These are phyloP conservation scores for Tetragonisca angustula DNA, from an alignment of 2,888 invertebrate species.

Conservation along the genomic window DNA sequence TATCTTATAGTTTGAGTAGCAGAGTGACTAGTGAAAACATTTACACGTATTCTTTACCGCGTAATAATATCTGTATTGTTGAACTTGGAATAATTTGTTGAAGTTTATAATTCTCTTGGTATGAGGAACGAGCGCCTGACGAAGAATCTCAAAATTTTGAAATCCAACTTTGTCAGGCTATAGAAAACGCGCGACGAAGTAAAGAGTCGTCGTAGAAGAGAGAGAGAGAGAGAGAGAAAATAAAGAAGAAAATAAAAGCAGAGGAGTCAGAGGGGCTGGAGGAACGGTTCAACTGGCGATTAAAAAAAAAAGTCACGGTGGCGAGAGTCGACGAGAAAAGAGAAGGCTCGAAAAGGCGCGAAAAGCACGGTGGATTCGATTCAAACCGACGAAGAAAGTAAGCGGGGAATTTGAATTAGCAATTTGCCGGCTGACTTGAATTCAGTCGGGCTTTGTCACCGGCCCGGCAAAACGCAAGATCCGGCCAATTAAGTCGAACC, in stretches of 20 bases:
- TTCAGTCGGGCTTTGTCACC: constrained; percentile 28
- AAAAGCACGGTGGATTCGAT: constrained; percentile 23
- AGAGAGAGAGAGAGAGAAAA: neutral
- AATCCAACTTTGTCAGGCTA: too few species aligned
- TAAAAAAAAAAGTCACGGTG: constrained; percentile 18
- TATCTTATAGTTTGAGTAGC: too few species aligned
- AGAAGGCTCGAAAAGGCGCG: neutral
- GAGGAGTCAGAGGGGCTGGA: neutral
- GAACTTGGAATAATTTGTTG: too few species aligned
- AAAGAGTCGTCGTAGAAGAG: neutral
- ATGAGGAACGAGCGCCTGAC: too few species aligned
- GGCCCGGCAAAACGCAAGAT: constrained; percentile 23
- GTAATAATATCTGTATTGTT: too few species aligned
- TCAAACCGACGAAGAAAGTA: constrained; percentile 14
- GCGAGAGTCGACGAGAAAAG: neutral
- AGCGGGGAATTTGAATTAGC: constrained; percentile 31
- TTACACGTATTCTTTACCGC: too few species aligned
- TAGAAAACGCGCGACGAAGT: neutral
- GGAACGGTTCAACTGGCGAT: neutral
- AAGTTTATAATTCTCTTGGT: too few species aligned
- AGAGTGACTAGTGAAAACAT: too few species aligned
- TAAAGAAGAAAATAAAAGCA: neutral
- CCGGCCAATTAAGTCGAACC: constrained; percentile 44
- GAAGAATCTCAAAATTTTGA: too few species aligned
- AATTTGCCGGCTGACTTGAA: constrained; percentile 21